Evolutionary conservation across 2,797 vertebrate species (phyloP).

Genomic region (Ciconia nigra): DNA sequence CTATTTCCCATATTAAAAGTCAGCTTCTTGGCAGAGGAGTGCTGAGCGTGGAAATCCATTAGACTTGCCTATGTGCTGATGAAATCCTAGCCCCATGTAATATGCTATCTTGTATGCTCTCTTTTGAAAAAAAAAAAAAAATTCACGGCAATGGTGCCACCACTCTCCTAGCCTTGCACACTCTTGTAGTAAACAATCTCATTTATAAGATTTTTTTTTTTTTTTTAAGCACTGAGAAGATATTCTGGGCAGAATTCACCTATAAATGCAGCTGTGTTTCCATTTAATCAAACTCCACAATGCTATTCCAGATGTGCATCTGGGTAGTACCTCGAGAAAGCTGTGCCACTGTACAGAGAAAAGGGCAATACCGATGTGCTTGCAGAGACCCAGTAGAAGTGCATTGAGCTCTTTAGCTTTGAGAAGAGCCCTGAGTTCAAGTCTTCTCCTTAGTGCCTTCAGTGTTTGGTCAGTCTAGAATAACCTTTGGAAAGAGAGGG

Average conservation of each 20-base stretch:
- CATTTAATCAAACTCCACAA: background rate
- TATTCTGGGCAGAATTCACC: background rate
- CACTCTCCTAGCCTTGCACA: fast-evolving
- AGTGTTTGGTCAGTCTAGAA: background rate
- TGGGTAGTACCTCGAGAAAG: background rate
- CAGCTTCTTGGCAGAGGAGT: conserved; percentile 15
- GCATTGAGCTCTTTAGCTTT: fast-evolving
- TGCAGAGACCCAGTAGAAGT: background rate
- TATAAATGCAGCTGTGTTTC: background rate
- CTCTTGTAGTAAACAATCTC: background rate
- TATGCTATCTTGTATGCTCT: background rate
- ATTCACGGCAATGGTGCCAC: background rate
- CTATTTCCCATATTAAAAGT: conserved; percentile 42
- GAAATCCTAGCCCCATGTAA: background rate
- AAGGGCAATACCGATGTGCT: background rate
- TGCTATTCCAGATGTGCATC: background rate
- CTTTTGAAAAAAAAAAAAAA: background rate
- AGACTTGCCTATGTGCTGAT: background rate
- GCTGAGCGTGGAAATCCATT: conserved; percentile 41
- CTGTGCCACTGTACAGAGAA: background rate
- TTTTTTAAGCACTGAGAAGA: background rate
- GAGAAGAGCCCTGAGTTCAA: background rate
- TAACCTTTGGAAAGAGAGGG: background rate
- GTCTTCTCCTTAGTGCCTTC: background rate
- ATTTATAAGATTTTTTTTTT: background rate